Percentiles rank a stretch among this genome's conserved stretches.
These are phyloP conservation scores for Columbina picui DNA, from an alignment of 2,113 vertebrate genomes.

Conservation along the genomic window DNA sequence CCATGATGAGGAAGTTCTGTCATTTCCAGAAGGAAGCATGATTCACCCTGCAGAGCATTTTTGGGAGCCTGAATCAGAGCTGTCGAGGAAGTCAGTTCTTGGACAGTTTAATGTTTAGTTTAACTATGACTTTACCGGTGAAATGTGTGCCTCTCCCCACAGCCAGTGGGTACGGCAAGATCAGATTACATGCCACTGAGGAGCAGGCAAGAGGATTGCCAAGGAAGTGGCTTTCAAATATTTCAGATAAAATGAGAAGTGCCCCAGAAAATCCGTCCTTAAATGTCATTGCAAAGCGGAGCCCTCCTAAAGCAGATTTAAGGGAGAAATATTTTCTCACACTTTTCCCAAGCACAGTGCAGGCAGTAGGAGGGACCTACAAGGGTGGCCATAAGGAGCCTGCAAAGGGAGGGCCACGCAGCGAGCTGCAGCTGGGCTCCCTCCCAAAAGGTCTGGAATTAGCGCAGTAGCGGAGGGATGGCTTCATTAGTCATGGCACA, in stretches of 20 bases:
- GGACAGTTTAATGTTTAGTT: slow-evolving; percentile 75
- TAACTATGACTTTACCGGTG: slow-evolving; percentile 62
- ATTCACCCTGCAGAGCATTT: slow-evolving; percentile 78
- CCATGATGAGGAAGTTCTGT: slow-evolving; percentile 79
- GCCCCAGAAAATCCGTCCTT: slow-evolving; percentile 20
- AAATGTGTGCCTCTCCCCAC: slow-evolving; percentile 1
- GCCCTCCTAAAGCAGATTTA: not conserved
- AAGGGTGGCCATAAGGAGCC: slow-evolving; percentile 43
- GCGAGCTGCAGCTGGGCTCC: not conserved
- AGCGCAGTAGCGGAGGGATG: not conserved
- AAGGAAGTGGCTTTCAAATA: not conserved
- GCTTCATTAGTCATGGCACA: slow-evolving; percentile 34
- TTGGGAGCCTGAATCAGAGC: slow-evolving; percentile 81
- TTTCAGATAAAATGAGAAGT: not conserved
- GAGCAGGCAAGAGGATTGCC: not conserved
- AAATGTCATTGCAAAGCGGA: not conserved
- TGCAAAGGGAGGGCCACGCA: not conserved
- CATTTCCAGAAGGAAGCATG: slow-evolving; percentile 85
- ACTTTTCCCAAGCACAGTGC: not conserved
- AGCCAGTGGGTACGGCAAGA: not conserved
- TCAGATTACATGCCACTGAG: not conserved
- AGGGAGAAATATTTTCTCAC: slow-evolving; percentile 43
- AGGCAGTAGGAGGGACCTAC: slow-evolving; percentile 49
- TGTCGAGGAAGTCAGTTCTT: slow-evolving; percentile 82
- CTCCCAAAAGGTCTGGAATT: slow-evolving; percentile 51